A percentile compares a stretch with the other conserved stretches of the same genome.
These are phyloP conservation scores for Galeopterus variegatus DNA, from an alignment of 2,113 vertebrate species.

Conservation along the genomic window DNA sequence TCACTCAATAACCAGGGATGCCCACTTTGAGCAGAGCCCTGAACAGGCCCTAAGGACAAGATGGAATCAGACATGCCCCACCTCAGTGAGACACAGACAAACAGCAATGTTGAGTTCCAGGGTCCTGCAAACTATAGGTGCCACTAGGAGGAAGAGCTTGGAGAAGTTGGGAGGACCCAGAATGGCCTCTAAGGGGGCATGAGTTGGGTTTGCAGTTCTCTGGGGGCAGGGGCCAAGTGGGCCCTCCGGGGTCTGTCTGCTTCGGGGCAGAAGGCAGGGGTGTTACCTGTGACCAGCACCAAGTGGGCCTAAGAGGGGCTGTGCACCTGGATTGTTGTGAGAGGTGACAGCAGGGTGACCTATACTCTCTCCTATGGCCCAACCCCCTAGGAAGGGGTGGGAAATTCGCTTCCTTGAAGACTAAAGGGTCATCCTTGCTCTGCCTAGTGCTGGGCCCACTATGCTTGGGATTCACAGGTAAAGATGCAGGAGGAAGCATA, in stretches of 20 bases:
- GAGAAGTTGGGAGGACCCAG: background rate
- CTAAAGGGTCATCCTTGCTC: background rate
- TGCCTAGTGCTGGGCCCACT: fast-evolving
- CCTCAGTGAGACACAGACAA: background rate
- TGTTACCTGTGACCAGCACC: background rate
- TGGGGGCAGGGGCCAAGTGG: no score
- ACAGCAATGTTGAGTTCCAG: background rate
- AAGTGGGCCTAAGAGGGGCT: background rate
- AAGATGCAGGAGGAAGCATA: background rate
- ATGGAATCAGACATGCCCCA: background rate
- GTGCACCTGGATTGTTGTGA: background rate
- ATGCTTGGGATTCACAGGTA: background rate
- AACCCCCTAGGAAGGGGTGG: background rate
- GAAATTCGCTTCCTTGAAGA: background rate
- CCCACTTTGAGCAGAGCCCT: background rate
- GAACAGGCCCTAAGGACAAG: background rate
- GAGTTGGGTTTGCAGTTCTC: background rate
- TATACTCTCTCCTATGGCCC: background rate
- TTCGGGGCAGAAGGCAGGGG: background rate
- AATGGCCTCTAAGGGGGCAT: background rate
- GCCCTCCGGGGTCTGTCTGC: background rate
- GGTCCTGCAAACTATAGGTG: background rate
- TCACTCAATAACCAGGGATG: background rate
- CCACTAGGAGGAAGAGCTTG: background rate
- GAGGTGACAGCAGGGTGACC: background rate